These are phyloP conservation scores for Ditylenchus weischeri DNA, from an alignment of 2,888 invertebrate species.

Conservation along the genomic window DNA sequence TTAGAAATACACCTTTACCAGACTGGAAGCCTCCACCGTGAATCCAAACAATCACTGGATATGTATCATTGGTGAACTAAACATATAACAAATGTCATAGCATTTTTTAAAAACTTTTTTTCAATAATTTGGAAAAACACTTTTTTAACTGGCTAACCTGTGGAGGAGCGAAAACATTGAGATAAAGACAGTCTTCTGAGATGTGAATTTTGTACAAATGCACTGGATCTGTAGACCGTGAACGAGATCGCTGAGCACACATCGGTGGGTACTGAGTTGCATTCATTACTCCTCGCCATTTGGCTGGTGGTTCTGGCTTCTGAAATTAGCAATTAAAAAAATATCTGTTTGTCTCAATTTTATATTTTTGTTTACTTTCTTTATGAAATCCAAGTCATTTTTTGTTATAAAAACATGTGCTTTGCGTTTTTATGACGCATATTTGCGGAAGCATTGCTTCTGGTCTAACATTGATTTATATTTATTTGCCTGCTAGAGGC, in stretches of 20 bases:
- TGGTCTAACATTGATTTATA: too few species aligned
- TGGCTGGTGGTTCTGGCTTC: slow-evolving; percentile 55
- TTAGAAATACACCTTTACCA: slow-evolving; percentile 59
- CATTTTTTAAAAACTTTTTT: too few species aligned
- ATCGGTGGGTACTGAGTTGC: slow-evolving; percentile 54
- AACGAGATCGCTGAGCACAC: slow-evolving; percentile 38
- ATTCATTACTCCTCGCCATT: slow-evolving; percentile 59
- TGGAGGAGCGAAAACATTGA: slow-evolving; percentile 72
- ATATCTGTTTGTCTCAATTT: too few species aligned
- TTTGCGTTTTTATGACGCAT: too few species aligned
- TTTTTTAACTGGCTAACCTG: slow-evolving; percentile 57
- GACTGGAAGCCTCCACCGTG: slow-evolving; percentile 88
- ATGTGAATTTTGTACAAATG: slow-evolving; percentile 50
- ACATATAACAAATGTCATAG: slow-evolving; percentile 10
- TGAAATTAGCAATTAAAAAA: slow-evolving; percentile 30
- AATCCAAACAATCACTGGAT: slow-evolving; percentile 90
- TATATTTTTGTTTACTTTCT: too few species aligned
- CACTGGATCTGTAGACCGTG: slow-evolving; percentile 35
- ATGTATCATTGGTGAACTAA: slow-evolving; percentile 63
- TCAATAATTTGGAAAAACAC: too few species aligned
- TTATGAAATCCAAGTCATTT: too few species aligned
- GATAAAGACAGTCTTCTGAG: slow-evolving; percentile 64
- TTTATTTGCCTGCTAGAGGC: too few species aligned
- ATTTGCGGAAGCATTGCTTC: too few species aligned
- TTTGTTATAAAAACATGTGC: too few species aligned